Evolutionary conservation across 2,888 invertebrate species (phyloP), one percentile per base, ranked within the genome.

Genomic region (Tachina lurida): DNA sequence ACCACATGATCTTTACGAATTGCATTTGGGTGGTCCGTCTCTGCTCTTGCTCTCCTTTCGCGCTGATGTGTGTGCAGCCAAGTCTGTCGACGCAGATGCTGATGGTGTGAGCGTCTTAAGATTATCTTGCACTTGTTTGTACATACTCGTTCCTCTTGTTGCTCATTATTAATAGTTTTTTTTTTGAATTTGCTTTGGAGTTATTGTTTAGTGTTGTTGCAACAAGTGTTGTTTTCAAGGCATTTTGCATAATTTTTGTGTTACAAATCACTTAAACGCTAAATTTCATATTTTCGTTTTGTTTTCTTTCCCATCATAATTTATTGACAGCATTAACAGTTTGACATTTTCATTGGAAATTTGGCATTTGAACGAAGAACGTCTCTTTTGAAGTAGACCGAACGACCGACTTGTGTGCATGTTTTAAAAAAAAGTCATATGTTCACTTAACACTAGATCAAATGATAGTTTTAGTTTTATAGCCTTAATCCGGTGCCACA

Each of bases 1-100:
- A 80, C 83, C 82, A 76, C 79, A 86, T 86, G 86, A 86, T 83
- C 75, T 47, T 78, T 41, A 74, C 47, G 75, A 43, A 63, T 45
- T 70, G 31, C 47, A 83, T 62, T 56, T 86, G 86, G 86, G 86
- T 86, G 86, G 86, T 86, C 85, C 12, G 17, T n/a, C 17, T 0
- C 17, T 54, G 54, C 54, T 12, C 7, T 31, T 19, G 62, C 71
- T 76, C 49, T 75, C 39, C 52, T 47, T 78, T 65, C 41, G 70
- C 45, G 15, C 13, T 70, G 15, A 22, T 43, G n/a, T 60, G n/a
- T 60, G 10, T 22, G 39, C 13, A 3, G 43, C 22, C 10, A 5
- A 10, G n/a, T 45, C n/a, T 9, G 0, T 56, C 41, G 7, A 15
- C 8, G 10, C 10, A 13, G 47, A 15, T 43, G n/a, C 10, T 60